Base-by-base conservation (phyloP, 1,140 invertebrate genomes). In the Calephelis virginiensis region DNA sequence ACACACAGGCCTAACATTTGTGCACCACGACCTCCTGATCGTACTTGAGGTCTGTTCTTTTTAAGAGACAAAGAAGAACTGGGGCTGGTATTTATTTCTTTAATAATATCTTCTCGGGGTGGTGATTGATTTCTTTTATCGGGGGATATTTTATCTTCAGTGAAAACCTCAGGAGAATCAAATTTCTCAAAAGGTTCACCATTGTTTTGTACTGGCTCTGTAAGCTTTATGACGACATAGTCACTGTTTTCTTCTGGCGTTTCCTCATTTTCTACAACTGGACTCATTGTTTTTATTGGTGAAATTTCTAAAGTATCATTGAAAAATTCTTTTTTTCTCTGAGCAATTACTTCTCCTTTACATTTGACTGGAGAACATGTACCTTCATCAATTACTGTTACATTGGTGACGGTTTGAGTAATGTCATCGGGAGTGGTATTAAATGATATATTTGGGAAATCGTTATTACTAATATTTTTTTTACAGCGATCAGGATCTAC, bases 281-380 rank as follows among this genome's bases (percentile, higher is more conserved):
- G 84, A 70, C 86, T 88, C 68, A 89, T 70, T 4, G 73, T 79
- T 81, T 90, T 90, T 66, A 93, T 93, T 4, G 93, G 93, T 0
- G 93, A 93, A 77, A 93, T 93, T 77, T 93, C 91, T 37, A 86
- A 67, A 10, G 92, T 93, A 61, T 89, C 91, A 77, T 92, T 91
- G 11, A 93, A 76, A 47, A 93, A 89, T 76, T 93, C 92, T 68
- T 82, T 75, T 73, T 91, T 92, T 73, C 91, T 87, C 60, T 90
- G 83, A 48, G 50, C 13, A 12, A 53, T 53, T 53, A 8, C 50
- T 14, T 53, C 50, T 11, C 85, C 84, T 11, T 89, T 88, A 68
- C 92, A 89, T 72, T 80, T 83, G 12, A 76, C 77, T 10, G 83
- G 84, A 12, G 85, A 86, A 45, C 70, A 74, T 48, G 61, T 68